Evolutionary conservation across 2,113 vertebrate genomes (phyloP), one percentile per base, ranked within the genome.

Genomic region (Orycteropus afer): DNA sequence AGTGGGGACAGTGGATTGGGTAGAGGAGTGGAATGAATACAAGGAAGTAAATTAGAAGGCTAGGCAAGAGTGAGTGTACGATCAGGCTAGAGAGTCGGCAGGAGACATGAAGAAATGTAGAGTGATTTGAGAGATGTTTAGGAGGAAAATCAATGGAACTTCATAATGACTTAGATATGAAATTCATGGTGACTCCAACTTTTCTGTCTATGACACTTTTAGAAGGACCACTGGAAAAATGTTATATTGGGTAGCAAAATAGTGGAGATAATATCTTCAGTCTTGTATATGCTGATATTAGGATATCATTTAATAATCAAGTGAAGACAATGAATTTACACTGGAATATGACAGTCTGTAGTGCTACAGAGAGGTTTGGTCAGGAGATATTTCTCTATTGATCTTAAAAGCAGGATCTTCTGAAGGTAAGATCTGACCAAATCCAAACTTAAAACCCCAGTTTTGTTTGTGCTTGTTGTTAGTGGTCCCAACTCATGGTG

Each of bases 341-440:
- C 2, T 77, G 93, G 37, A 40, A 37, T 57, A 34, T 40, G 34
- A 47, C 10, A 12, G 2, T 79, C 47, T 81, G 45, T 79, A 76
- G 37, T 12, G 65, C 15, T 47, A 34, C 18, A 12, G 53, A 67
- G 76, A 78, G 7, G 45, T 86, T 53, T 86, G 22, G 18, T 3
- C n/a, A 15, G 3, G 47, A 77, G 20, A 53, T 53, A 0, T 45
- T 51, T 84, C 45, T 84, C 29, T 15, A 0, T 37, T 82, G 9
- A 88, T 86, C 45, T 76, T 82, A 71, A 95, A 95, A 65, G 45
- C 47, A 51, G 8, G 13, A 81, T 85, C n/a, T 73, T 53, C 40
- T 80, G 11, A 94, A 96, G 23, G 5, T 77, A 47, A 20, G 22
- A 49, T 83, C 27, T 90, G 29, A 51, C 12, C 76, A 57, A 63